phyloP scores from a whole-genome alignment of 1,140 invertebrate species.

The Thaumatotibia leucotreta region DNA sequence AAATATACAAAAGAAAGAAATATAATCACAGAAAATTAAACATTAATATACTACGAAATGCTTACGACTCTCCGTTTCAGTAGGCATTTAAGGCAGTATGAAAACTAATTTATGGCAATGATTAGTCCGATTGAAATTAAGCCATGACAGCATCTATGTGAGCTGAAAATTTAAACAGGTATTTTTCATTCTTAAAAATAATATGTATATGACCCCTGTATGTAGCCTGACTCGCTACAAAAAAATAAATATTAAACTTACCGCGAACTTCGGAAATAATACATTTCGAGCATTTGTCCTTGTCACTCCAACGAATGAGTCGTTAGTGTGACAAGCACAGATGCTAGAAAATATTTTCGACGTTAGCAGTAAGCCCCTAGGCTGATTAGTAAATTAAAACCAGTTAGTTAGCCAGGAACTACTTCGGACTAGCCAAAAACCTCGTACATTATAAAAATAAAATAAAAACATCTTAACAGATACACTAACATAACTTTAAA shows the following conservation, averaged over 20 bases:
- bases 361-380: no score
- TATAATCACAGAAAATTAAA: slow-evolving; percentile 67
- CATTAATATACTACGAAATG: slow-evolving; percentile 45
- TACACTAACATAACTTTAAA: slow-evolving; percentile 23
- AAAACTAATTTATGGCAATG: slow-evolving; percentile 44
- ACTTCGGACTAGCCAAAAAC: slow-evolving; percentile 58
- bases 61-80: slow-evolving; percentile 29
- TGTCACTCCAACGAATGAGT: no score
- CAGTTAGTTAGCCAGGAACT: not conserved
- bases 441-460: slow-evolving; percentile 26
- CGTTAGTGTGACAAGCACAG: no score
- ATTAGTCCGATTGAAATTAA: slow-evolving; percentile 47
- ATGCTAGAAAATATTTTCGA: no score
- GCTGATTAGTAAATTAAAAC: not conserved
- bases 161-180: not conserved
- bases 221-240: no score
- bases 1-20: slow-evolving; percentile 38
- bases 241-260: no score
- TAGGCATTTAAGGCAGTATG: slow-evolving; percentile 26
- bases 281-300: no score
- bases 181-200: no score
- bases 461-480: slow-evolving; percentile 24
- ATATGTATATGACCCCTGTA: no score
- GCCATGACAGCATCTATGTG: not conserved
- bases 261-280: no score